These are phyloP conservation scores for Saccostrea glomerata DNA, from an alignment of 1,140 invertebrate species.

Conservation along the genomic window DNA sequence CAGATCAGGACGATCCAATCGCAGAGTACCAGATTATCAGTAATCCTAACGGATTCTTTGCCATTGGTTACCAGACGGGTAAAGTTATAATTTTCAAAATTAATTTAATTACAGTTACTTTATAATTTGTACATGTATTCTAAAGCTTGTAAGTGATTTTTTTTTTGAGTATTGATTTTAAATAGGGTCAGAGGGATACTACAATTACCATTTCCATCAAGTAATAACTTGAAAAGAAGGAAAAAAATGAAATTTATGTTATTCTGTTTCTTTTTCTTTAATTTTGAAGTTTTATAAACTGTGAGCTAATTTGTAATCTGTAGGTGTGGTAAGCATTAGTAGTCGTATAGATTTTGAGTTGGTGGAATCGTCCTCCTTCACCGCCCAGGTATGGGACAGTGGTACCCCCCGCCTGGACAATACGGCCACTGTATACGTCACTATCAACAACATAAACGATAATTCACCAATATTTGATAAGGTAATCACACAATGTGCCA, in stretches of 20 bases:
- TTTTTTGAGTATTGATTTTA: no score
- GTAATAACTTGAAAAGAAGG: no score
- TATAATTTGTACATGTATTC: no score
- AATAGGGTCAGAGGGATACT: no score
- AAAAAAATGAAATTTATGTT: no score
- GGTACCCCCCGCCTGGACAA: slow-evolving; percentile 90
- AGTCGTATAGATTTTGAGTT: slow-evolving; percentile 91
- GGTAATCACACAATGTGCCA: slow-evolving; percentile 54
- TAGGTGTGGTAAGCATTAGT: slow-evolving; percentile 89
- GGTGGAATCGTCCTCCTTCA: slow-evolving; percentile 87
- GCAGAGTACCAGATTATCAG: slow-evolving; percentile 62
- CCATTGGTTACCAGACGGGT: slow-evolving; percentile 83
- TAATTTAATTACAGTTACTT: neutral
- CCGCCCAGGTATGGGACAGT: slow-evolving; percentile 89
- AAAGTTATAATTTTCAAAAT: neutral
- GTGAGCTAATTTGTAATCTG: slow-evolving; percentile 60
- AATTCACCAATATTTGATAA: slow-evolving; percentile 87
- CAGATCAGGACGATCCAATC: slow-evolving; percentile 85
- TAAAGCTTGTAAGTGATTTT: no score
- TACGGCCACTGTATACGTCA: slow-evolving; percentile 84
- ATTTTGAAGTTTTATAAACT: no score
- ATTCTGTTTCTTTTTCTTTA: no score
- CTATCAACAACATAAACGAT: slow-evolving; percentile 88
- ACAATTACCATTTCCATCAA: no score
- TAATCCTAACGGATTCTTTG: slow-evolving; percentile 80